phyloP scores from a whole-genome alignment of 23 tunicate species.

The Trididemnum nubilum region DNA sequence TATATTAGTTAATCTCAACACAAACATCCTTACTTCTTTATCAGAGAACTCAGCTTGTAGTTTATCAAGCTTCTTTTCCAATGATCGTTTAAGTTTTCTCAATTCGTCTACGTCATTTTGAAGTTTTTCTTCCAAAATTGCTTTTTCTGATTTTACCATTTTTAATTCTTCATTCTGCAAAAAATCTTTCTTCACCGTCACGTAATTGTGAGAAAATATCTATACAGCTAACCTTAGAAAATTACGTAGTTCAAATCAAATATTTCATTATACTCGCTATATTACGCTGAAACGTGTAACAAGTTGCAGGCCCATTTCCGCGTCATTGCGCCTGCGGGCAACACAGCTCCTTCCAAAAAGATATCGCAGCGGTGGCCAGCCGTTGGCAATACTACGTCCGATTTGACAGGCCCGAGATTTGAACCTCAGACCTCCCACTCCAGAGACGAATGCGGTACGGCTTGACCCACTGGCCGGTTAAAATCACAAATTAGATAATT shows the following conservation, averaged over 20 bases:
- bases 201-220: too few relatives aligned
- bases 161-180: conserved; percentile 36
- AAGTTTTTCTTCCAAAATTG: conserved; percentile 48
- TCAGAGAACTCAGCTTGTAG: conserved; percentile 48
- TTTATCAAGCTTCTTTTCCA: conserved; percentile 45
- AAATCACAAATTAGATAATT: too few relatives aligned
- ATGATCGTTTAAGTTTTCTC: conserved; percentile 20
- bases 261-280: not conserved
- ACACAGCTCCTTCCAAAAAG: not conserved
- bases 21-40: too few relatives aligned
- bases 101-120: conserved; percentile 45
- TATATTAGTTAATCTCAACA: too few relatives aligned
- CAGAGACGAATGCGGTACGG: too few relatives aligned
- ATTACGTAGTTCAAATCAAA: not conserved
- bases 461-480: too few relatives aligned
- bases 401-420: too few relatives aligned
- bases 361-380: not conserved
- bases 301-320: not conserved
- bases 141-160: conserved; percentile 31
- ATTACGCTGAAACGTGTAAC: not conserved
- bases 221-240: too few relatives aligned
- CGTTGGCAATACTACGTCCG: too few relatives aligned
- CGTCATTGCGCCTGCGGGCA: not conserved
- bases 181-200: too few relatives aligned
- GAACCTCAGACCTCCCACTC: too few relatives aligned